phyloP scores from a whole-genome alignment of 2,113 vertebrate genomes.

The Labeo rohita region DNA sequence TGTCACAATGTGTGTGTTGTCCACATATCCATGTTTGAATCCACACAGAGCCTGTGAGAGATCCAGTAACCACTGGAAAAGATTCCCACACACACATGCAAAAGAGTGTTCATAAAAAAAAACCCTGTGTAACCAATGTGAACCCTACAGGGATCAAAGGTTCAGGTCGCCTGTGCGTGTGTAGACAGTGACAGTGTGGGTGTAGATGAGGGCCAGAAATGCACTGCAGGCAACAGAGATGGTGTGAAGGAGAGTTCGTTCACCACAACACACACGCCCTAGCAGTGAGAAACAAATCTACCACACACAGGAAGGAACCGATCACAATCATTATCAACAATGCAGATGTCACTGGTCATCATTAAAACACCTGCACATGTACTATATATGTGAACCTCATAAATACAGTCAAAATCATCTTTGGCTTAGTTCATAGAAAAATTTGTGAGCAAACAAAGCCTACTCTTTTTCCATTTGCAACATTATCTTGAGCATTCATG shows the following conservation, averaged over 20 bases:
- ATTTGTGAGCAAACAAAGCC: too few relatives aligned
- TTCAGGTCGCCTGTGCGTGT: constrained; percentile 61
- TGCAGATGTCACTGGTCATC: not conserved
- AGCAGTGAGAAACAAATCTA: not conserved
- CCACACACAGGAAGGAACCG: not conserved
- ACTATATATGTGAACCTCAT: too few relatives aligned
- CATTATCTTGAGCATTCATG: too few relatives aligned
- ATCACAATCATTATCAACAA: not conserved
- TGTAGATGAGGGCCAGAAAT: constrained; percentile 20
- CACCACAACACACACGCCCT: constrained; percentile 26
- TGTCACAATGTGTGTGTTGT: too few relatives aligned
- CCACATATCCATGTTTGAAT: not conserved
- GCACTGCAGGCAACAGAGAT: constrained; percentile 17
- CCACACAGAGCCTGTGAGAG: not conserved
- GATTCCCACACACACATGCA: not conserved
- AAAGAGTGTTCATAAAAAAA: constrained; percentile 37
- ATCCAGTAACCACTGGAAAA: not conserved
- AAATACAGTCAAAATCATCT: too few relatives aligned
- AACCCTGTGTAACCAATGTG: constrained; percentile 43
- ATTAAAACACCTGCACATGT: not conserved
- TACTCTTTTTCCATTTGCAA: too few relatives aligned
- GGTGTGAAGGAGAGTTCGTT: not conserved
- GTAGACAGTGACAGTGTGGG: not conserved
- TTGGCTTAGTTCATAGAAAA: too few relatives aligned
- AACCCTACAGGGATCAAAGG: constrained; percentile 54